Conservation (phyloP, 2,888 invertebrate species). For the Troides aeacus region DNA sequence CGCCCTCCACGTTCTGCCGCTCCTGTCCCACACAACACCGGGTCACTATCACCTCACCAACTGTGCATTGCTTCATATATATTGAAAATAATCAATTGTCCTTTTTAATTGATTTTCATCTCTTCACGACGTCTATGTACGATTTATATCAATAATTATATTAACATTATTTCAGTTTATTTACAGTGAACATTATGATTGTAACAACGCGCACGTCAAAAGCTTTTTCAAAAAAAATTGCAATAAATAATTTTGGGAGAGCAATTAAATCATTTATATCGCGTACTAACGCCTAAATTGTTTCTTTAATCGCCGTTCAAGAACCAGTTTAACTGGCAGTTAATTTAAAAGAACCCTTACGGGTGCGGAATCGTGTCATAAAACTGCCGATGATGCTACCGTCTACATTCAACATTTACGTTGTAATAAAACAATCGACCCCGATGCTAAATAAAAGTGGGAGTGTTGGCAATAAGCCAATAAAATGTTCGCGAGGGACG, state of each 20-base stretch:
- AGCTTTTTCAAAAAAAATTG: background rate
- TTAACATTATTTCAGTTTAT: background rate
- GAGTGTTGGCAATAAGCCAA: constrained; percentile 69
- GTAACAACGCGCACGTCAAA: background rate
- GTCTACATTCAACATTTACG: constrained; percentile 67
- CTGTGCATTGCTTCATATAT: constrained; percentile 34
- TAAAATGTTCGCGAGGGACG: constrained; percentile 54
- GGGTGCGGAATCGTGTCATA: constrained; percentile 57
- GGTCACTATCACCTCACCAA: constrained; percentile 45
- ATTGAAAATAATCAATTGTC: constrained; percentile 12
- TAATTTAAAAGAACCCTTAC: constrained; percentile 61
- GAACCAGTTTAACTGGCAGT: constrained; percentile 55
- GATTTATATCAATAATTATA: background rate
- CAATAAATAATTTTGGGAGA: background rate
- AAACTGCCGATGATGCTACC: constrained; percentile 65
- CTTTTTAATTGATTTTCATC: background rate
- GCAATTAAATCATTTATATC: background rate
- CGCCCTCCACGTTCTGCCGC: constrained; percentile 72
- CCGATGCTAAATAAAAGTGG: constrained; percentile 64
- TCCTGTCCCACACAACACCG: constrained; percentile 73
- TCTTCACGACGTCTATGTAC: background rate
- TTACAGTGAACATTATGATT: background rate
- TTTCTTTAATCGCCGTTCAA: constrained; percentile 47
- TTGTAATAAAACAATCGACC: constrained; percentile 71
- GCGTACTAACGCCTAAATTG: background rate